Evolutionary conservation across 1,140 invertebrate genomes (phyloP).

Genomic region (Eumeta japonica): DNA sequence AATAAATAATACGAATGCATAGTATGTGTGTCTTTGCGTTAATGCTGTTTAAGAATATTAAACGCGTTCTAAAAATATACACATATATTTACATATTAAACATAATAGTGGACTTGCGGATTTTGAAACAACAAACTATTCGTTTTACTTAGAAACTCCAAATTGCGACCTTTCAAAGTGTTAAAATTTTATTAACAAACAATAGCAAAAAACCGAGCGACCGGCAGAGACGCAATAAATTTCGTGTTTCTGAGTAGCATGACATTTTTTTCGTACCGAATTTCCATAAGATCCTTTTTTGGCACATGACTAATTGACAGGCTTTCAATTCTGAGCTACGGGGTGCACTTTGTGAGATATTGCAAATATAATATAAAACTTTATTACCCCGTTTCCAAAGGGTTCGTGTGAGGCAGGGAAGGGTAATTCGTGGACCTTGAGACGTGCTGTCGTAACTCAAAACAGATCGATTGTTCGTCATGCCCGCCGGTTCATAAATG

Average conservation of each 20-base stretch:
- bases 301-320: slow-evolving; percentile 44
- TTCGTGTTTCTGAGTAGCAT: slow-evolving; percentile 18
- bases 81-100: too few species aligned
- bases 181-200: slow-evolving; percentile 37
- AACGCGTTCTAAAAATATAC: too few species aligned
- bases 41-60: too few species aligned
- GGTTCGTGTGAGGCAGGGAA: slow-evolving; percentile 43
- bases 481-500: too few species aligned
- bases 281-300: slow-evolving; percentile 36
- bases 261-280: slow-evolving; percentile 32
- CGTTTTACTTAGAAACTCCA: slow-evolving; percentile 13
- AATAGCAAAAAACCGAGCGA: slow-evolving; percentile 31
- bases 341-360: slow-evolving; percentile 40
- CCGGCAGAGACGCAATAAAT: slow-evolving; percentile 25
- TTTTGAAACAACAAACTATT: too few species aligned
- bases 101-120: too few species aligned
- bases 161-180: slow-evolving; percentile 28
- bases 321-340: slow-evolving; percentile 25
- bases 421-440: slow-evolving; percentile 39
- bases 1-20: too few species aligned
- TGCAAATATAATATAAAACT: slow-evolving; percentile 56
- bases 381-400: slow-evolving; percentile 53
- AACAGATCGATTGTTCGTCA: slow-evolving; percentile 45
- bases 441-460: slow-evolving; percentile 39
- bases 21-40: too few species aligned